phyloP scores from a whole-genome alignment of 30 jellyfish, hydroid and myxozoan species.

The Hydra vulgaris region DNA sequence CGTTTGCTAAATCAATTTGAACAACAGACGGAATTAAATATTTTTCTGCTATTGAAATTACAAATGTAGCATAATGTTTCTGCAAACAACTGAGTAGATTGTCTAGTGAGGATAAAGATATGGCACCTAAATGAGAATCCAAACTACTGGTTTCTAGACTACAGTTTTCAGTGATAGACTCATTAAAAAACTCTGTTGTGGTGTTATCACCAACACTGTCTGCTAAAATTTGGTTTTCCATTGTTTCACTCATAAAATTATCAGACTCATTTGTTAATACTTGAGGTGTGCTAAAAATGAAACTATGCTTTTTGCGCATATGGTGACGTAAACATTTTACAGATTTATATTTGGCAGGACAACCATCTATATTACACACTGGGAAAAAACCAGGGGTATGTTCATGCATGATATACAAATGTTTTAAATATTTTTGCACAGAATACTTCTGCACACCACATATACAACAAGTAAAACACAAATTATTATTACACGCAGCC shows the following conservation, averaged over 20 bases:
- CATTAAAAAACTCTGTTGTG: not conserved
- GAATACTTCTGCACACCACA: not conserved
- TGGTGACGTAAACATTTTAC: not conserved
- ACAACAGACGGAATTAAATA: not conserved
- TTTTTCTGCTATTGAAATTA: not conserved
- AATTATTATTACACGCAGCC: not conserved
- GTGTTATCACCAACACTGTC: not conserved
- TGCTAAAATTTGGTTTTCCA: not conserved
- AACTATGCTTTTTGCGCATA: not conserved
- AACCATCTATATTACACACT: not conserved
- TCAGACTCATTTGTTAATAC: not conserved
- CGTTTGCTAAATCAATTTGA: not conserved
- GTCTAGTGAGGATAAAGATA: not conserved
- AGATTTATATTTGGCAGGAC: not conserved
- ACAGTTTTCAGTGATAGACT: not conserved
- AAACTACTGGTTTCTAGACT: not conserved
- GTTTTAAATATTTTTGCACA: too few species aligned
- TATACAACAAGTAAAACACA: not conserved
- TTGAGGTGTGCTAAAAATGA: not conserved
- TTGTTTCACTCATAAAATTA: not conserved
- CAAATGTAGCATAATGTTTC: not conserved
- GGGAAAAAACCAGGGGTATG: not conserved
- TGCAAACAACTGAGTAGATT: not conserved
- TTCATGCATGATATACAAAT: not conserved
- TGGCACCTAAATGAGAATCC: not conserved